Base-by-base conservation (phyloP, 1,140 invertebrate species). In the Penaeus indicus region DNA sequence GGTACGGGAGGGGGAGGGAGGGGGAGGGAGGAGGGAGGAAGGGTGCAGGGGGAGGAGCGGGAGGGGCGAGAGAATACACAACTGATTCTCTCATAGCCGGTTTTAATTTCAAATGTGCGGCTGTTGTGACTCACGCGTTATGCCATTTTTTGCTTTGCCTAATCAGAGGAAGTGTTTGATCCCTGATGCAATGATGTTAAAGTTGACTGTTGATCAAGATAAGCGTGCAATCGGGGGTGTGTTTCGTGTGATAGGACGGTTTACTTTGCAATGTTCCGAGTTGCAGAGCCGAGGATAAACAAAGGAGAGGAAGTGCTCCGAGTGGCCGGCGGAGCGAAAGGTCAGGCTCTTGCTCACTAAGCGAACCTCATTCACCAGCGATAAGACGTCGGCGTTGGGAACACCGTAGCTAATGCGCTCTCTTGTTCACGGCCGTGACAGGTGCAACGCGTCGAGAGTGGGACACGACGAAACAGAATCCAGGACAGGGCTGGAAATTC, bases 51-150 rank as follows among this genome's bases (percentile, higher is more conserved):
- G 5, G 79, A 38, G 60, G 47, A 61, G 54, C 22, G 22, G 80
- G 27, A 11, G 80, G 25, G 47, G 32, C 18, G 62, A 16, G 11
- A n/a, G 60, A 19, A 25, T 62, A 19, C 62, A 61, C 62, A 54
- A 54, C 47, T 11, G 47, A 81, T 61, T 81, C 64, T 83, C 80
- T 63, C 62, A 19, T 21, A 38, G 21, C 62, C 64, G 80, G 61
- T 63, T 60, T 27, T 32, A 22, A 54, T 27, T 63, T 60, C 60
- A 83, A 83, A 83, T 83, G 80, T 62, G 60, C 60, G 19, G 80
- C 3, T 83, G n/a, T 83, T 63, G 47, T 38, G 61, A 61, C 27
- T 18, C 61, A 27, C 62, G 38, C 60, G 38, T 25, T 63, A 47
- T 61, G 25, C 54, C 47, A 54, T 10, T 54, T 54, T 54, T 54